Evolutionary conservation across 2,797 vertebrate species (phyloP).

Genomic region (Muraenolepis orangiensis): DNA sequence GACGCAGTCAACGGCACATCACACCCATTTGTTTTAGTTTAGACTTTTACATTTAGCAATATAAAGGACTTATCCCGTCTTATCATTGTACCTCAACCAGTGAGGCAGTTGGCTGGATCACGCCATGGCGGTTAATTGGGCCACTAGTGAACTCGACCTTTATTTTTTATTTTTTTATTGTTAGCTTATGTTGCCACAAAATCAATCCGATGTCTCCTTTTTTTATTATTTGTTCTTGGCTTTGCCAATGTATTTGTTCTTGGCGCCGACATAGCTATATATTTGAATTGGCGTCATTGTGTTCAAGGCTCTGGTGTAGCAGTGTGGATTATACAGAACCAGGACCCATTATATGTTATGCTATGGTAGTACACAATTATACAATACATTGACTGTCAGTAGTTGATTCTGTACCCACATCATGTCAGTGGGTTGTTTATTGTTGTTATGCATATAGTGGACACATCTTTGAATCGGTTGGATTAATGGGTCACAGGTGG

Average conservation of each 20-base stretch:
- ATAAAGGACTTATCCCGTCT: background rate
- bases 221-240: background rate
- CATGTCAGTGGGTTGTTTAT: background rate
- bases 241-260: background rate
- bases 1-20: background rate
- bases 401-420: background rate
- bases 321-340: background rate
- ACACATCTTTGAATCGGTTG: background rate
- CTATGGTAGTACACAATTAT: background rate
- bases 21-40: background rate
- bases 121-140: background rate
- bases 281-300: background rate
- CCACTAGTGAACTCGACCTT: background rate
- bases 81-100: background rate
- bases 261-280: background rate
- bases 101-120: background rate
- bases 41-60: background rate
- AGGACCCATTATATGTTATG: background rate
- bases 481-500: background rate
- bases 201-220: background rate
- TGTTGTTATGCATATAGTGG: background rate
- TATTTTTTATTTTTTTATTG: too few relatives aligned
- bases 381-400: background rate
- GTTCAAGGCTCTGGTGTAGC: background rate
- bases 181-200: background rate